Evolutionary conservation across 2,888 invertebrate genomes (phyloP).

Genomic region (Lepidochitona cinerea): DNA sequence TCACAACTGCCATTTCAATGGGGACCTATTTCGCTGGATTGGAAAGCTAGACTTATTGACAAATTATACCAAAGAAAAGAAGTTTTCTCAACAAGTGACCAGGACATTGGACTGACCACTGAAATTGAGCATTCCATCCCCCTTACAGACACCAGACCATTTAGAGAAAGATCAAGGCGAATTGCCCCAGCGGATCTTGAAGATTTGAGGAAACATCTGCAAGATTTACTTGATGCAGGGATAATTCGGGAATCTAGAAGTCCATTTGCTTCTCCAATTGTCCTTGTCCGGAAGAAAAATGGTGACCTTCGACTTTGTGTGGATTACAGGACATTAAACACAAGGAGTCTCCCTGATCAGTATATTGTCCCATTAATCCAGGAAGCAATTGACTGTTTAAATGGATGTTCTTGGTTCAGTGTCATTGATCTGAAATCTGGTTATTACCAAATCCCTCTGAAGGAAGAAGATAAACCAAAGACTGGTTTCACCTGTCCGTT

Average conservation of each 20-base stretch:
- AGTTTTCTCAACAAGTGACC: not conserved
- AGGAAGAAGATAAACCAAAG: constrained; percentile 5
- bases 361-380: not conserved
- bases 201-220: not conserved
- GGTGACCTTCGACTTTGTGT: not conserved
- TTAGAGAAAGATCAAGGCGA: not conserved
- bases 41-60: not conserved
- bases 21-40: not conserved
- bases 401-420: too few species aligned
- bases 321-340: constrained; percentile 2
- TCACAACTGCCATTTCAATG: not conserved
- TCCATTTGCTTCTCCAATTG: constrained; percentile 5
- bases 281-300: constrained; percentile 1
- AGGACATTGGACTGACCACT: not conserved
- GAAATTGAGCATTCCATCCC: not conserved
- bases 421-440: too few species aligned
- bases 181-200: not conserved
- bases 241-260: not conserved
- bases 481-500: constrained; percentile 8
- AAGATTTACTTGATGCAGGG: not conserved
- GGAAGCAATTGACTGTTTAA: constrained; percentile 7
- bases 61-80: not conserved
- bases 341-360: not conserved
- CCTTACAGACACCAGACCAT: not conserved
- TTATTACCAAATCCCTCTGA: too few species aligned